Percentiles rank a stretch among this genome's conserved stretches.
These are phyloP conservation scores for Diadegma fenestrale DNA, from an alignment of 2,888 invertebrate genomes.

Conservation along the genomic window DNA sequence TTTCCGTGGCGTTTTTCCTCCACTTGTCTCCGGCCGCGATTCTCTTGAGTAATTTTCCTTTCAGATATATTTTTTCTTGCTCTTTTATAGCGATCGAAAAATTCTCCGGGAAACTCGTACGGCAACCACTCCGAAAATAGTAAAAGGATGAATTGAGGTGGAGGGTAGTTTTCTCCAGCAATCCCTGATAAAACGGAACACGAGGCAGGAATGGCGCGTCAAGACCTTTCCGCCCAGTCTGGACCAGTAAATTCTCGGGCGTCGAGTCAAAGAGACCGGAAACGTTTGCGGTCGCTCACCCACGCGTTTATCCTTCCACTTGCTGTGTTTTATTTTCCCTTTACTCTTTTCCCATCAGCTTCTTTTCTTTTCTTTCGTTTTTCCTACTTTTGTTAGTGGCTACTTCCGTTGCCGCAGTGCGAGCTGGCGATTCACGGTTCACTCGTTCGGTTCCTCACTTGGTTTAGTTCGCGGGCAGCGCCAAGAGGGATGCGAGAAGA, in stretches of 20 bases:
- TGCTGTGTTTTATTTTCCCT: conserved; percentile 51
- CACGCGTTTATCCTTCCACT: conserved; percentile 59
- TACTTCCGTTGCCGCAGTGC: conserved; percentile 55
- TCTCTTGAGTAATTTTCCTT: conserved; percentile 29
- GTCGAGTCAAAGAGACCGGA: conserved; percentile 67
- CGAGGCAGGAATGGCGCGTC: conserved; percentile 45
- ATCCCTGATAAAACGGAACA: conserved; percentile 43
- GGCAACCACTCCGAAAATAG: conserved; percentile 27
- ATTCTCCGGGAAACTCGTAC: conserved; percentile 42
- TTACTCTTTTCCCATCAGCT: conserved; percentile 22
- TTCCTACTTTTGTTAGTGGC: conserved; percentile 43
- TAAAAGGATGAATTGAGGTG: conserved; percentile 46
- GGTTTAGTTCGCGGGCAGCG: conserved; percentile 15
- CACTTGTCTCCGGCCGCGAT: conserved; percentile 22
- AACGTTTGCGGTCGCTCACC: conserved; percentile 66
- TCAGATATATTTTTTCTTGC: conserved; percentile 1
- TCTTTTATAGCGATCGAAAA: conserved; percentile 22
- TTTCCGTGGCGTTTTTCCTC: conserved; percentile 13
- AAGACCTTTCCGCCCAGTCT: conserved; percentile 54
- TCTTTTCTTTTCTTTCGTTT: conserved; percentile 14
- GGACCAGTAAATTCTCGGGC: conserved; percentile 68
- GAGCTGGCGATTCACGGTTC: conserved; percentile 28
- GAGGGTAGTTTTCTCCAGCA: conserved; percentile 51
- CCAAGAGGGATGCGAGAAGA: conserved; percentile 5
- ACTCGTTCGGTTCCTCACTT: conserved; percentile 19